Percentiles rank a stretch among this genome's conserved stretches.
Evolutionary conservation across 2,113 vertebrate species (phyloP).

Genomic region (Rutilus rutilus): DNA sequence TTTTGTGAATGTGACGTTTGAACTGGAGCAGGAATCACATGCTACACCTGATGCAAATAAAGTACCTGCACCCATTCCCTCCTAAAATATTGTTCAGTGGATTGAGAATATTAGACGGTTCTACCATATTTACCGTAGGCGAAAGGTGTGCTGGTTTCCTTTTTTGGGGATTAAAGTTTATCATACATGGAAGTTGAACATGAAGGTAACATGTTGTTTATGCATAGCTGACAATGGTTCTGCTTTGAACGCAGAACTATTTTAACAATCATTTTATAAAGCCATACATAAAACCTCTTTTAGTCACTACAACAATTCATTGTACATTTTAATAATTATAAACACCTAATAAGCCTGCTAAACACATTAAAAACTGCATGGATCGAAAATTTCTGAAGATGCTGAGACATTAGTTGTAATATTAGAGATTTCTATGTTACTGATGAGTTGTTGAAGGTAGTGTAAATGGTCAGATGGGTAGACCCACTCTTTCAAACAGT

Average conservation of each 20-base stretch:
- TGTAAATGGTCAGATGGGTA: not conserved
- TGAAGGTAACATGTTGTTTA: slow-evolving; percentile 1
- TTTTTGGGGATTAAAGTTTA: not conserved
- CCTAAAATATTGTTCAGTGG: slow-evolving; percentile 18
- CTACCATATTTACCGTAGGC: not conserved
- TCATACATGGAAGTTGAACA: slow-evolving; percentile 1
- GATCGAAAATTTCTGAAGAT: not conserved
- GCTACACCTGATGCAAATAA: slow-evolving; percentile 74
- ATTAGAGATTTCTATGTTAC: not conserved
- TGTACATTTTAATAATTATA: slow-evolving; percentile 6
- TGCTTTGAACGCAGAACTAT: not conserved
- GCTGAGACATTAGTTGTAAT: not conserved
- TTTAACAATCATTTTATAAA: slow-evolving; percentile 4
- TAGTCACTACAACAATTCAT: not conserved
- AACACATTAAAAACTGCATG: slow-evolving; percentile 18
- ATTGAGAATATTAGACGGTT: not conserved
- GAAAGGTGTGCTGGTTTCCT: not conserved
- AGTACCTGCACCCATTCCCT: slow-evolving; percentile 74
- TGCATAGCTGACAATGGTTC: slow-evolving; percentile 7
- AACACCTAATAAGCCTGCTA: not conserved
- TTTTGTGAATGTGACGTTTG: slow-evolving; percentile 93
- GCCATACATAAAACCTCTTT: not conserved
- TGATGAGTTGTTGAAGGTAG: not conserved
- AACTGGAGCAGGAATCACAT: slow-evolving; percentile 81
- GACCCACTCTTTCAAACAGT: not conserved